Base-by-base conservation (phyloP, 2,113 vertebrate genomes). In the Ibidorhyncha struthersii region DNA sequence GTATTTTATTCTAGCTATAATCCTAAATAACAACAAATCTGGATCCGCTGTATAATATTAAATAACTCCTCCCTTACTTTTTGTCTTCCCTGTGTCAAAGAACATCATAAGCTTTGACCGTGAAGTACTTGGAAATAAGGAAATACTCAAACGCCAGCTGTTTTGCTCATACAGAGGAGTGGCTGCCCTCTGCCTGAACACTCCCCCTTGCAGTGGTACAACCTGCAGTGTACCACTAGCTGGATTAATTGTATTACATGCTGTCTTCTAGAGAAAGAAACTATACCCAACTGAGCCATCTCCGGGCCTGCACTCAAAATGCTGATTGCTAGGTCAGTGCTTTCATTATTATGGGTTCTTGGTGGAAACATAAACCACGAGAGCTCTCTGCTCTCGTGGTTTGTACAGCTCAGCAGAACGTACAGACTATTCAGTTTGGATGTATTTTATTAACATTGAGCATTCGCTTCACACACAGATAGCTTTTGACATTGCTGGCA, bases 351-450 rank as follows among this genome's bases (percentile, higher is more conserved):
- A 82, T 2, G 5, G 40, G 61, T 82, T 95, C 52, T 22, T 79
- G 77, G 77, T 94, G 83, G 73, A 95, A 96, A 79, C 56, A 86
- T 62, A 91, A 94, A 91, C 91, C 94, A 85, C 2, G 0, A 69
- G 80, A 92, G 86, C 83, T 83, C 61, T 86, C 56, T 71, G 86
- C 61, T 86, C 55, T 71, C 1, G 0, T 82, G 77, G 73, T 91
- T 95, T 96, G 81, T 92, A 87, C 58, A 87, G 81, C 94, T 97
- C 94, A 94, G 97, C 93, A 95, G 86, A 97, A 94, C 0, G 3
- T 10, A 58, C 49, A 66, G 78, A 10, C 80, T 73, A 40, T 72
- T 90, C 80, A 73, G 50, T 20, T 65, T 86, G 76, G 81, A 66
- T 43, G 67, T 58, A 66, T 90, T 96, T 95, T 93, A 89, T 87